Evolutionary conservation across 2,888 invertebrate species (phyloP), one percentile per base, ranked within the genome.

Genomic region (Taphrorychus bicolor): DNA sequence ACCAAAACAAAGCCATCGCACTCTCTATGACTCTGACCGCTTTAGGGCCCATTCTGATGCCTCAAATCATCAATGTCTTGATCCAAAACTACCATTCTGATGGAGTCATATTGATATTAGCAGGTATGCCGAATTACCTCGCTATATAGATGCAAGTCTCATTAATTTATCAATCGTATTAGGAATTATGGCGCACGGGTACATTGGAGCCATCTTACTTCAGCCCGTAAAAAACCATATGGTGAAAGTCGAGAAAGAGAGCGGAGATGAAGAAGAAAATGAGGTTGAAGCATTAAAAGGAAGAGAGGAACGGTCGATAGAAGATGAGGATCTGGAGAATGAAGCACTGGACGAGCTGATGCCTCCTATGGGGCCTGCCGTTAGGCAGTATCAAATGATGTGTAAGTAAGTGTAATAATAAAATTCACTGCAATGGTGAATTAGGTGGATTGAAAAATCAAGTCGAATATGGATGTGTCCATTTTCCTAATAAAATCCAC

Each of bases 171-270:
- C n/a, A n/a, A n/a, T n/a, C n/a, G n/a, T n/a, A 22, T 54, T 41
- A 70, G 70, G 70, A 54, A 66, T 70, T 48, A 59, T 66, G 63
- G 82, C 89, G 0, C 87, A 91, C 79, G 85, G 87, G 0, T 77
- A 89, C 3, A 78, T 86, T 62, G 88, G 86, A 5, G 86, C 88
- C 1, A 78, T 85, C 66, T 80, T 91, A 63, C 82, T 91, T 48
- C 88, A 90, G 74, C 91, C 91, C 16, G 84, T 89, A 1, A 87
- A 88, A 80, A 89, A 89, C 88, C 89, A 90, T 78, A 80, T 86
- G 78, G 86, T 82, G 61, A 75, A 70, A 57, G 41, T 63, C 5
- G 18, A 51, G 40, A 45, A 40, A 14, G 57, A 63, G n/a, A 53
- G 45, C 5, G 32, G 1, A 24, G 18, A 18, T 2, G 61, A 21